A percentile compares a stretch with the other conserved stretches of the same genome.
Evolutionary conservation across 53 echinoderm and acorn worm genomes (phyloP).

Genomic region (Echinarachnius parma): DNA sequence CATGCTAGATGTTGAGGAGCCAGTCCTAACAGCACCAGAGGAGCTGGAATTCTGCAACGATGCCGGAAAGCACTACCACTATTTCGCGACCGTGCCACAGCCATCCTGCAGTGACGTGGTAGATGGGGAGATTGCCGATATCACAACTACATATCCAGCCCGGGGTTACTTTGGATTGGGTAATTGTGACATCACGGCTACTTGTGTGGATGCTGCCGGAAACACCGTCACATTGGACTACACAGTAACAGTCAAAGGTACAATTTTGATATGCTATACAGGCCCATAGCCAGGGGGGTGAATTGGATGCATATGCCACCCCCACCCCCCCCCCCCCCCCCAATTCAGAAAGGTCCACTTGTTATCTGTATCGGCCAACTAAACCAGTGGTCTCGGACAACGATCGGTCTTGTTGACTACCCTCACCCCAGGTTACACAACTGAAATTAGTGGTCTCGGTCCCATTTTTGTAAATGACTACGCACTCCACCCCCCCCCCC

Average conservation of each 20-base stretch:
- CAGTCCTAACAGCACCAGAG: neutral
- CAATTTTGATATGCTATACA: too few relatives aligned
- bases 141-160: neutral
- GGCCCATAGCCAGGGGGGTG: too few relatives aligned
- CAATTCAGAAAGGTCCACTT: too few relatives aligned
- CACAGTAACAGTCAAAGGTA: neutral
- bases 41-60: conserved; percentile 15
- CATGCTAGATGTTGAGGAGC: neutral
- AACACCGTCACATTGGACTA: neutral
- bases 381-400: too few relatives aligned
- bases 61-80: neutral
- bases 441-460: too few relatives aligned
- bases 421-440: too few relatives aligned
- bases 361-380: too few relatives aligned
- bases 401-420: too few relatives aligned
- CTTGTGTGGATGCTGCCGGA: neutral
- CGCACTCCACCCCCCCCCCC: too few relatives aligned
- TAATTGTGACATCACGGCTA: conserved; percentile 9
- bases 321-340: too few relatives aligned
- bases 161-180: neutral
- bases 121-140: neutral
- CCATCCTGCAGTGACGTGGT: conserved; percentile 3
- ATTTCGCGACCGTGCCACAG: neutral
- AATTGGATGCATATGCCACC: too few relatives aligned
- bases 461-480: too few relatives aligned